Conservation (phyloP, 2,113 vertebrate genomes). For the Dromaius novaehollandiae region DNA sequence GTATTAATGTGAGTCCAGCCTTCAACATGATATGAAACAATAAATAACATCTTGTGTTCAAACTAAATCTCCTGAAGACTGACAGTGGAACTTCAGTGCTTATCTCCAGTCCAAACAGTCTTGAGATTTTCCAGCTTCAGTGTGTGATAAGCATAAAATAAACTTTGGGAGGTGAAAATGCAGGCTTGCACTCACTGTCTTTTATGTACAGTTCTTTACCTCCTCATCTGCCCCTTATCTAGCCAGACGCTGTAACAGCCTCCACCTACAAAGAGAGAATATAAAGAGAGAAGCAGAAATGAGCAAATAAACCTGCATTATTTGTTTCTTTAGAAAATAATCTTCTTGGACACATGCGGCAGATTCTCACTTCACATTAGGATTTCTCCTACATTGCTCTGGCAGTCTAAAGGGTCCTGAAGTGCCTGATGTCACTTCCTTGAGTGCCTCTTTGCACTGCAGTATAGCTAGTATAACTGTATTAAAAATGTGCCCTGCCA, state of each 20-base stretch:
- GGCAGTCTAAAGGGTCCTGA: background rate
- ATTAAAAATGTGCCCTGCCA: background rate
- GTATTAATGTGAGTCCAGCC: background rate
- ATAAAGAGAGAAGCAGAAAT: background rate
- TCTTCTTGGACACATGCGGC: background rate
- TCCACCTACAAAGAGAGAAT: background rate
- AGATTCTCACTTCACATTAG: background rate
- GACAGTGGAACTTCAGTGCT: background rate
- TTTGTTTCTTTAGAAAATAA: background rate
- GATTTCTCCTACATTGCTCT: background rate
- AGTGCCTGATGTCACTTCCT: background rate
- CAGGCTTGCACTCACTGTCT: background rate
- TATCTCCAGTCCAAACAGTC: background rate
- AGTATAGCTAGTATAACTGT: background rate
- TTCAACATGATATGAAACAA: background rate
- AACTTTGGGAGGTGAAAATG: background rate
- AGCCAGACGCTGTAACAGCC: background rate
- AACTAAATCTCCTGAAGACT: background rate
- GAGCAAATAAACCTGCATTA: background rate
- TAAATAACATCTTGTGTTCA: background rate
- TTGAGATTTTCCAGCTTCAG: slow-evolving; percentile 38
- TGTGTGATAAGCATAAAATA: background rate
- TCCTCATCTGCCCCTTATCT: background rate
- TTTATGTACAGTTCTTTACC: background rate
- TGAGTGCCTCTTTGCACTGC: background rate